Evolutionary conservation across 2,888 invertebrate genomes (phyloP).

Genomic region (Limnephilus rhombicus): DNA sequence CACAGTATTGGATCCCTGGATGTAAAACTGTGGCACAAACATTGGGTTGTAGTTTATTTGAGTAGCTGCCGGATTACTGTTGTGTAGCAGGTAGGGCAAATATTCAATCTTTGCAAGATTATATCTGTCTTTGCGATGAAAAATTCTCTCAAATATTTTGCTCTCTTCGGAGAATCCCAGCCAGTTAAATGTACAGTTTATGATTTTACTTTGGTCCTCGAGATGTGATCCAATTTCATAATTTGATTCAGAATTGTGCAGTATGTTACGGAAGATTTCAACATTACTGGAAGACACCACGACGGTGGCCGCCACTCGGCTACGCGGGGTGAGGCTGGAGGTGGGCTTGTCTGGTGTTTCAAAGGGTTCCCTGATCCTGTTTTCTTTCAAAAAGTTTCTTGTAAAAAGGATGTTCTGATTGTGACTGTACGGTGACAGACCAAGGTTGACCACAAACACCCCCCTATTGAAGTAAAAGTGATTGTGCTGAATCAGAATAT

Average conservation of each 20-base stretch:
- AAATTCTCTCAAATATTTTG: slow-evolving; percentile 85
- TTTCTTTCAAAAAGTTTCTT: slow-evolving; percentile 91
- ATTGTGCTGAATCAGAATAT: slow-evolving; percentile 89
- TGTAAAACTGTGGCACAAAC: slow-evolving; percentile 88
- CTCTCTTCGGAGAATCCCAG: slow-evolving; percentile 87
- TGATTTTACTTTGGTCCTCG: slow-evolving; percentile 93
- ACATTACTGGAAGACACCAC: slow-evolving; percentile 95
- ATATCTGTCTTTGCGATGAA: slow-evolving; percentile 93
- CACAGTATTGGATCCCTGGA: slow-evolving; percentile 83
- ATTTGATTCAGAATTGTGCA: slow-evolving; percentile 92
- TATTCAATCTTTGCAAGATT: slow-evolving; percentile 95
- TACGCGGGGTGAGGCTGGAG: slow-evolving; percentile 89
- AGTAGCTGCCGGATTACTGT: slow-evolving; percentile 92
- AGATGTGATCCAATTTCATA: slow-evolving; percentile 98
- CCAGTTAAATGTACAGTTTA: slow-evolving; percentile 98
- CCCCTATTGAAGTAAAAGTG: slow-evolving; percentile 94
- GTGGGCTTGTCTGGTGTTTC: slow-evolving; percentile 80
- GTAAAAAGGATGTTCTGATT: slow-evolving; percentile 90
- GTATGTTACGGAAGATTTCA: slow-evolving; percentile 91
- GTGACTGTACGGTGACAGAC: slow-evolving; percentile 91
- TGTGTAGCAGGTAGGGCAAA: slow-evolving; percentile 93
- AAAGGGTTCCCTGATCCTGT: slow-evolving; percentile 92
- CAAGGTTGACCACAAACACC: slow-evolving; percentile 91
- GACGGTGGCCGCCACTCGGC: slow-evolving; percentile 94
- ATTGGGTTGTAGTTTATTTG: slow-evolving; percentile 87